Percentiles rank a stretch among this genome's conserved stretches.
phyloP scores from a whole-genome alignment of 2,797 vertebrate species.

The Rhinogobio ventralis region DNA sequence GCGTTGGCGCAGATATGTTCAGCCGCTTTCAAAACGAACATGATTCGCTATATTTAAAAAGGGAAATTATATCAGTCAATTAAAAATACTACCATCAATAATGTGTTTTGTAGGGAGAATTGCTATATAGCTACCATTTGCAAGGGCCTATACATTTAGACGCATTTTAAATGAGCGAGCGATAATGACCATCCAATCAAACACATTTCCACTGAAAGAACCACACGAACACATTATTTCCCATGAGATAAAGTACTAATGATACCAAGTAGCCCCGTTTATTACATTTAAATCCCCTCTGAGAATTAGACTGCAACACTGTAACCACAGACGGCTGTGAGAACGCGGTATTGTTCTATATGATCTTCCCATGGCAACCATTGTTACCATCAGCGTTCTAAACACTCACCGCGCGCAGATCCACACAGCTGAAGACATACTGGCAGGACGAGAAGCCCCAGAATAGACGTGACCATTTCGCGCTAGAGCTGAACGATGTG shows the following conservation, averaged over 20 bases:
- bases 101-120: neutral
- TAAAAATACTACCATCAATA: neutral
- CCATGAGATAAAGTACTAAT: neutral
- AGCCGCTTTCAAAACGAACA: neutral
- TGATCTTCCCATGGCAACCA: slow-evolving; percentile 27
- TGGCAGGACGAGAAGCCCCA: slow-evolving; percentile 62
- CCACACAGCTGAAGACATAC: slow-evolving; percentile 62
- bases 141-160: slow-evolving; percentile 37
- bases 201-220: neutral
- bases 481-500: slow-evolving; percentile 51
- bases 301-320: neutral
- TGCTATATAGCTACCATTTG: neutral
- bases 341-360: slow-evolving; percentile 32
- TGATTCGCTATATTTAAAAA: neutral
- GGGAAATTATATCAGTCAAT: neutral
- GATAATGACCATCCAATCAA: slow-evolving; percentile 16
- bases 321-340: neutral
- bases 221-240: neutral
- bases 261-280: neutral
- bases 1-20: neutral
- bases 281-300: neutral
- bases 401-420: slow-evolving; percentile 63
- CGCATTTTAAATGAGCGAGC: slow-evolving; percentile 30
- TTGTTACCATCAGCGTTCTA: neutral
- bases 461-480: slow-evolving; percentile 67